Evolutionary conservation across 2,113 vertebrate genomes (phyloP), one percentile per base, ranked within the genome.

Genomic region (Chionodraco myersi): DNA sequence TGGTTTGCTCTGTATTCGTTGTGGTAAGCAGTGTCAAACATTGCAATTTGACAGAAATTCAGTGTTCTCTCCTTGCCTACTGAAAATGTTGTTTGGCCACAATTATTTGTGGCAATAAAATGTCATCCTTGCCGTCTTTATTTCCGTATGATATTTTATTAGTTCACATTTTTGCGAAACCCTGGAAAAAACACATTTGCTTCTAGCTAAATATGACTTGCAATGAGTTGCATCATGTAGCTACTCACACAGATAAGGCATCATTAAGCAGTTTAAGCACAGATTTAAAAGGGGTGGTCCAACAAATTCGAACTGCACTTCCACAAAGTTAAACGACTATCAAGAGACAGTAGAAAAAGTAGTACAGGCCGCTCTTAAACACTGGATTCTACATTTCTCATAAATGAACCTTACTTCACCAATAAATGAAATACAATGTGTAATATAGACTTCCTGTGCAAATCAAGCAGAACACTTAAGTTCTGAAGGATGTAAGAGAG

Each of bases 181-280:
- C 9, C 30, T 15, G 52, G 12, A 21, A n/a, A 57, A 10, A 77
- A 65, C 3, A 57, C 1, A 36, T 63, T 56, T 53, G 64, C 34
- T n/a, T 72, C 6, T 53, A 51, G 5, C 54, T 14, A 56, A 30
- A 76, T 5, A 57, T n/a, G 57, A 36, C 70, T 87, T 87, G 49
- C 85, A 47, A 2, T 14, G n/a, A 59, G 67, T 83, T 88, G 66
- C 83, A 71, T 87, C 80, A 63, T 0, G 60, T 10, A 53, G n/a
- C 23, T 56, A 23, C 47, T 61, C 36, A 26, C 47, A 56, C 57
- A 44, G 62, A 75, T 21, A 34, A 58, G 23, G 44, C 30, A 2
- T 45, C 6, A 15, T 60, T 18, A 30, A n/a, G 26, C 6, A 10
- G 34, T 15, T 34, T 36, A 30, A 53, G 26, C 44, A n/a, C 47